Base-by-base conservation (phyloP, 2,888 invertebrate species). In the Diarsia brunnea region DNA sequence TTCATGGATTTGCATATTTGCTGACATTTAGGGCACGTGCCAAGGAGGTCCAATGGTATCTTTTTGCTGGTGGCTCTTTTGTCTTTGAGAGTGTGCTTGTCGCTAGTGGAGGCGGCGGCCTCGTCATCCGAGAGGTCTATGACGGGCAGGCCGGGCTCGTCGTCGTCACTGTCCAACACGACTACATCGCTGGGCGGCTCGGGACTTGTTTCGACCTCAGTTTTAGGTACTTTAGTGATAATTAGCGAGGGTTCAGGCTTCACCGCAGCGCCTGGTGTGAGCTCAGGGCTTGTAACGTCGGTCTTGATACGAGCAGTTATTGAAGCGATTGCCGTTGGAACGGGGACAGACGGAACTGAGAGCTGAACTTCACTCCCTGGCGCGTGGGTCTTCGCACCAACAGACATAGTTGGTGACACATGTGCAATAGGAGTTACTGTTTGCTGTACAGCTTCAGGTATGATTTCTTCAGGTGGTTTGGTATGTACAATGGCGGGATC, bases 141-240 rank as follows among this genome's bases (percentile, higher is more conserved):
- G 49, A 92, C 81, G 43, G 84, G 79, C 27, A 78, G 82, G 21
- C 74, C 84, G 0, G 85, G 1, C 2, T 86, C 90, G 4, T 96
- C 96, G 1, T 96, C 96, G 47, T 96, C 96, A 72, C 96, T 96
- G 69, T 96, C 96, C 53, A 96, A 83, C 64, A 94, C 94, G 45
- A 95, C 90, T 0, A 93, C 84, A 0, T 90, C 86, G 8, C 58
- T 24, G 0, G 70, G 27, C 4, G 16, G 16, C 5, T 63, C 64
- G 21, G 78, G 85, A 0, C 80, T 78, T 16, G 84, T 79, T 21
- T 80, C 81, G 1, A 88, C 85, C 82, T 94, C 93, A 2, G 73
- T 53, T 88, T 95, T 95, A 4, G 89, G 87, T 14, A 88, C n/a
- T 45, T 0, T 43, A 7, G 71, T 31, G 12, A 65, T 51, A 65